phyloP scores from a whole-genome alignment of 2,797 vertebrate genomes.

The Sebastes iracundus region DNA sequence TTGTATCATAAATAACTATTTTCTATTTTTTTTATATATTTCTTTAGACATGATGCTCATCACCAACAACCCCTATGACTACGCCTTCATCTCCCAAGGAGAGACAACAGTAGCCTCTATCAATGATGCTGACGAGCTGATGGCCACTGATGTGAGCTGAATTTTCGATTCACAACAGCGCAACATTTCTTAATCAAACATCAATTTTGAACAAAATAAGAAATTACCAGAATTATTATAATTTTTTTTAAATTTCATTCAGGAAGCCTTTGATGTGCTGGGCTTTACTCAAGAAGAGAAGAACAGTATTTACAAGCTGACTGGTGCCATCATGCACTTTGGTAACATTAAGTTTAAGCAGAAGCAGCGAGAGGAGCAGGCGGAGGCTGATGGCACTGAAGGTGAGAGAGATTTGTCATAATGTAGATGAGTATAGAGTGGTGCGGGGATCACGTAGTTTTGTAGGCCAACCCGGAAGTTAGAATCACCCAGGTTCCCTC shows the following conservation, averaged over 20 bases:
- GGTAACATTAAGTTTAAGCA: slow-evolving; percentile 93
- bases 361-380: slow-evolving; percentile 90
- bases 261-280: slow-evolving; percentile 89
- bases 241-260: background rate
- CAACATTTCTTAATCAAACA: background rate
- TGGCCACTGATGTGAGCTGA: slow-evolving; percentile 89
- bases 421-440: background rate
- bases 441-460: no score
- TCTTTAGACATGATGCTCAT: slow-evolving; percentile 89
- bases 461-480: no score
- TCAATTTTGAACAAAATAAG: background rate
- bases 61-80: slow-evolving; percentile 93
- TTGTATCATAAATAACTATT: background rate
- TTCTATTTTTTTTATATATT: background rate
- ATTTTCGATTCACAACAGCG: background rate
- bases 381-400: slow-evolving; percentile 89
- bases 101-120: slow-evolving; percentile 91
- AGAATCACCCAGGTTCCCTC: no score
- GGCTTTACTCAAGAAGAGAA: slow-evolving; percentile 90
- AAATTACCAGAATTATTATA: background rate
- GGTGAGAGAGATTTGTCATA: slow-evolving; percentile 48
- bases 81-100: slow-evolving; percentile 90
- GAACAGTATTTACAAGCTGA: slow-evolving; percentile 88
- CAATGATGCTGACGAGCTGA: slow-evolving; percentile 88
- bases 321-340: slow-evolving; percentile 88